Conservation (phyloP, 2,113 vertebrate genomes). For the Rhadina sibilatrix region DNA sequence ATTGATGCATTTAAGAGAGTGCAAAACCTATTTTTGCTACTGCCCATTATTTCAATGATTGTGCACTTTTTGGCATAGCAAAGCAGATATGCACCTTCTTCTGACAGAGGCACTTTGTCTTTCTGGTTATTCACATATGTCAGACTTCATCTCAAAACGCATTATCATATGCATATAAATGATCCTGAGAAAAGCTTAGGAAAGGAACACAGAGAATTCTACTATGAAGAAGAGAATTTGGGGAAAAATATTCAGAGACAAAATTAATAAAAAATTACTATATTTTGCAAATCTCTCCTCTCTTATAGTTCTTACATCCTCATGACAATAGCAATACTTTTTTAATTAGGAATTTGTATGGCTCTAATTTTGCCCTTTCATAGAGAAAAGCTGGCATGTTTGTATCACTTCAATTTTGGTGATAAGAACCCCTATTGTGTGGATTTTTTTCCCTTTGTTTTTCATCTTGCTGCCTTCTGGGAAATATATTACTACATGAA, state of each 20-base stretch:
- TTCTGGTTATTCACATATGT: neutral
- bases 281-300: neutral
- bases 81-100: neutral
- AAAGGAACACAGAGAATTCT: neutral
- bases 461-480: neutral
- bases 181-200: neutral
- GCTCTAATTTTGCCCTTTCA: neutral
- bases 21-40: neutral
- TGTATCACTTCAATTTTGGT: neutral
- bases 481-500: neutral
- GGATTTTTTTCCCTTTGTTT: neutral
- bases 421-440: neutral
- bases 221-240: neutral
- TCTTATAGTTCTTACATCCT: neutral
- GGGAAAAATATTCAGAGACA: neutral
- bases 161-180: neutral
- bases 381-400: neutral
- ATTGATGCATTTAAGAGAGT: neutral
- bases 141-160: neutral
- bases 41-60: neutral
- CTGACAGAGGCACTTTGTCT: neutral
- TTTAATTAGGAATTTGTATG: neutral
- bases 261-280: neutral
- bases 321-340: neutral
- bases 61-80: neutral